Conservation (phyloP, 2,888 invertebrate genomes). For the Apodemia mormo region DNA sequence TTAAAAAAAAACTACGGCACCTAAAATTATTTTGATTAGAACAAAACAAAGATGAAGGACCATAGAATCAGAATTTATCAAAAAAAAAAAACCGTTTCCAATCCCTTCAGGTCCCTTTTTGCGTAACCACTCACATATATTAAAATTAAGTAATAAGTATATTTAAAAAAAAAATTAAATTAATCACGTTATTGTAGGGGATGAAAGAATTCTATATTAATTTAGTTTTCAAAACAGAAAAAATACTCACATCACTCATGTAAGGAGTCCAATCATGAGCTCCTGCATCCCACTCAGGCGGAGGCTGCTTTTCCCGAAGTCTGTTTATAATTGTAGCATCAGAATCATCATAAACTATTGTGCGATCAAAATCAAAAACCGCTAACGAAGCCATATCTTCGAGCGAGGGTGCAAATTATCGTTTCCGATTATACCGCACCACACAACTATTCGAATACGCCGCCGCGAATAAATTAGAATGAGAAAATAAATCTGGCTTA, state of each 20-base stretch:
- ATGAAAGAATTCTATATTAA: no score
- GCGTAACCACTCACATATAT: no score
- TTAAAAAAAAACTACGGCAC: no score
- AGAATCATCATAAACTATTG: constrained; percentile 69
- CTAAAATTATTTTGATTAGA: no score
- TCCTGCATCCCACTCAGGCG: constrained; percentile 66
- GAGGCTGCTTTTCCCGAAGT: constrained; percentile 63
- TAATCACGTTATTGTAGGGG: no score
- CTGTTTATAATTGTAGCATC: constrained; percentile 70
- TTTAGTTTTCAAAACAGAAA: no score
- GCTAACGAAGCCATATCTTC: constrained; percentile 60
- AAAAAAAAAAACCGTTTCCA: no score
- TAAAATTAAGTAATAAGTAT: no score
- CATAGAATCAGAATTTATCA: no score
- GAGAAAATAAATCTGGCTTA: background rate
- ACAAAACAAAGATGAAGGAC: no score
- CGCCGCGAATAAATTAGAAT: constrained; percentile 19
- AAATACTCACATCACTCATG: constrained; percentile 69
- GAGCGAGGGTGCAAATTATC: constrained; percentile 46
- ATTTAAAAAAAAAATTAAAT: no score
- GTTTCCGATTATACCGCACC: constrained; percentile 44
- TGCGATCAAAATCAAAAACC: constrained; percentile 74
- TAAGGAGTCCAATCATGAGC: constrained; percentile 73
- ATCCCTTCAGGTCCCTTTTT: no score
- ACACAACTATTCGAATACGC: constrained; percentile 7